Conservation (phyloP, 2,797 vertebrate species). For the Anguilla obscura region DNA sequence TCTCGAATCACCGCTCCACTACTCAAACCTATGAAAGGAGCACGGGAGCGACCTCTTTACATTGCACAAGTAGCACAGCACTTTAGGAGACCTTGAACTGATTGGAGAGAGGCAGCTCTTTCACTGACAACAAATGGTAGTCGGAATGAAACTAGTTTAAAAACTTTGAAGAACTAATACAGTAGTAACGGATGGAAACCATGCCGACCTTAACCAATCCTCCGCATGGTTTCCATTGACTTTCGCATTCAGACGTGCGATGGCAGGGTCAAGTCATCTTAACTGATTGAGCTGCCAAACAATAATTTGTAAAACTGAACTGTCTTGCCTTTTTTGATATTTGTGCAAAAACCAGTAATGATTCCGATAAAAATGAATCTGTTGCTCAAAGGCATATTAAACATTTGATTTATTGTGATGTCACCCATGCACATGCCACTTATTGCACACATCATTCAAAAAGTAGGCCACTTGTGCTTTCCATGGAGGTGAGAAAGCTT, state of each 20-base stretch:
- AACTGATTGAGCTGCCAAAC: background rate
- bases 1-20: background rate
- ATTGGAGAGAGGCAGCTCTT: background rate
- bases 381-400: background rate
- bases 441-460: background rate
- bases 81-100: background rate
- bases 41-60: background rate
- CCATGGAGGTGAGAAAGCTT: slow-evolving; percentile 54
- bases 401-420: background rate
- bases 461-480: background rate
- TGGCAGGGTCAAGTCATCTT: background rate
- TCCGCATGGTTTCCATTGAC: background rate
- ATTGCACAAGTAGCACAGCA: background rate
- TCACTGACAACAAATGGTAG: background rate
- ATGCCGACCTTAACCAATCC: background rate
- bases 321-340: background rate
- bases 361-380: background rate
- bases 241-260: too few relatives aligned
- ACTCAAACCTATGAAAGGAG: background rate
- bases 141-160: background rate
- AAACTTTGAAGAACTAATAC: background rate
- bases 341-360: background rate
- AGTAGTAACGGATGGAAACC: background rate
- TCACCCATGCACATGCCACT: background rate
- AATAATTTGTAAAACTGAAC: background rate